Percentiles rank a stretch among this genome's conserved stretches.
phyloP scores from a whole-genome alignment of 92 coral and sea anemone species.

The Umimayanthus kanabou region DNA sequence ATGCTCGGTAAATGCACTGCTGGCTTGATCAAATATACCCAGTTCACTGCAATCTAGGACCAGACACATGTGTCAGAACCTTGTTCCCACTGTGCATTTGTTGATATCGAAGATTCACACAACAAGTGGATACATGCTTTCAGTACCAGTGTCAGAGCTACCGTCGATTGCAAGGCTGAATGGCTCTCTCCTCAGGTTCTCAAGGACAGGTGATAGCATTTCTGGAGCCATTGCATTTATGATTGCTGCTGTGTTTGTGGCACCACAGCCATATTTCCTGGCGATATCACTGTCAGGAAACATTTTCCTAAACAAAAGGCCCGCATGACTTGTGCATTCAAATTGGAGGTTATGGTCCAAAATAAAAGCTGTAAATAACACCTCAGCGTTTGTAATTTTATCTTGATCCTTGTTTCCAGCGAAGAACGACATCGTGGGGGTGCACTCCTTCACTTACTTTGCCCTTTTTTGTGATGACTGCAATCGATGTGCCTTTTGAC shows the following conservation, averaged over 20 bases:
- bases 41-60: background rate
- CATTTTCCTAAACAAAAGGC: background rate
- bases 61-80: slow-evolving; percentile 3
- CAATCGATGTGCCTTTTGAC: too few species aligned
- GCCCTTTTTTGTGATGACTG: too few species aligned
- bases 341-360: background rate
- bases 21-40: background rate
- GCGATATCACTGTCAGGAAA: background rate
- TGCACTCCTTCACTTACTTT: too few species aligned
- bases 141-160: slow-evolving; percentile 40
- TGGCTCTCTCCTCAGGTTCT: slow-evolving; percentile 27
- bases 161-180: slow-evolving; percentile 41
- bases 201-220: slow-evolving; percentile 28
- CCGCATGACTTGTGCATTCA: background rate
- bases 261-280: slow-evolving; percentile 40
- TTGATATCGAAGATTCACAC: background rate
- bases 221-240: slow-evolving; percentile 51
- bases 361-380: background rate
- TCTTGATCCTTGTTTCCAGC: too few species aligned
- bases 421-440: too few species aligned
- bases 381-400: too few species aligned
- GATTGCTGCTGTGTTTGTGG: slow-evolving; percentile 28
- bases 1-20: background rate
- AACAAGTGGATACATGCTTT: background rate
- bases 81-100: background rate